Percentiles rank a stretch among this genome's conserved stretches.
phyloP scores from a whole-genome alignment of 2,113 vertebrate genomes.

The Dermatemys mawii region DNA sequence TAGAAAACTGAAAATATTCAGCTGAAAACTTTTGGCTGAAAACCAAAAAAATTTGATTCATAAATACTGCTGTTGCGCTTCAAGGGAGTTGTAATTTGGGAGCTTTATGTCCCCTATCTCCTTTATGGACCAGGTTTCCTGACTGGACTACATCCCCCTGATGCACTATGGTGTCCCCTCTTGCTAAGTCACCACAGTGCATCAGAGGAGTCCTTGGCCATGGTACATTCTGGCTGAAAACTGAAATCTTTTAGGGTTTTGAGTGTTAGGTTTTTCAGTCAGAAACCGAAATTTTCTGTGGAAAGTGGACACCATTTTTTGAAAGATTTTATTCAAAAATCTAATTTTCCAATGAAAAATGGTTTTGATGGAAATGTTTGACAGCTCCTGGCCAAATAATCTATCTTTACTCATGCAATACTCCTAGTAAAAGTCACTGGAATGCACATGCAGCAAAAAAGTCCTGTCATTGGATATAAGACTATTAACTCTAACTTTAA shows the following conservation, averaged over 20 bases:
- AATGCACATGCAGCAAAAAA: neutral
- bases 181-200: neutral
- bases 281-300: conserved; percentile 21
- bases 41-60: neutral
- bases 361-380: conserved; percentile 17
- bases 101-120: neutral
- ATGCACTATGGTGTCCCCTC: neutral
- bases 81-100: neutral
- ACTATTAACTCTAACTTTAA: conserved; percentile 36
- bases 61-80: neutral
- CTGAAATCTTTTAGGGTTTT: conserved; percentile 5
- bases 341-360: neutral
- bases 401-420: conserved; percentile 19
- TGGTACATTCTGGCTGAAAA: neutral
- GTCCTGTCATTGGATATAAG: conserved; percentile 11
- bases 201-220: neutral
- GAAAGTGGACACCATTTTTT: neutral
- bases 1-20: neutral
- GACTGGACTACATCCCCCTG: neutral
- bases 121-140: neutral
- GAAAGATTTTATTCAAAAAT: conserved; percentile 7
- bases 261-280: neutral
- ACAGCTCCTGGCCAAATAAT: neutral
- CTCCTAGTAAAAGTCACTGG: neutral
- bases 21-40: neutral